These are phyloP conservation scores for Musca vetustissima DNA, from an alignment of 1,140 invertebrate genomes.

Conservation along the genomic window DNA sequence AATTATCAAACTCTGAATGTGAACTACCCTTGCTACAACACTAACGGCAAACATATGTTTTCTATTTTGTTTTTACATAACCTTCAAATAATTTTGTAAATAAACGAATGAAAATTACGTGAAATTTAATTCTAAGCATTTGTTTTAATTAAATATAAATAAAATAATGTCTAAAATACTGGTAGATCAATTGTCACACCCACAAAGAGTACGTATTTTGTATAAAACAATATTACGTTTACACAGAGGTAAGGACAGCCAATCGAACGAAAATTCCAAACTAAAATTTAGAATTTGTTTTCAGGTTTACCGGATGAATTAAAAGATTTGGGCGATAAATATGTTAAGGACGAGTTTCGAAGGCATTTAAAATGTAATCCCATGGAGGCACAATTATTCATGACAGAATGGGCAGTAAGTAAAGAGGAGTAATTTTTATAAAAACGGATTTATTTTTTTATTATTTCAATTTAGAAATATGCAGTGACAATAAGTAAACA, in stretches of 20 bases:
- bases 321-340: constrained; percentile 75
- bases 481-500: constrained; percentile 59
- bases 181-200: constrained; percentile 57
- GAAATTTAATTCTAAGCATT: background rate
- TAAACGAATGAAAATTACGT: constrained; percentile 1
- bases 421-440: background rate
- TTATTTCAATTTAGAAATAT: constrained; percentile 64
- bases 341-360: constrained; percentile 86
- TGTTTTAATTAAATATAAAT: background rate
- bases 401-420: constrained; percentile 86
- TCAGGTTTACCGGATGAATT: constrained; percentile 72
- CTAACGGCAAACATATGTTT: background rate
- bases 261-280: background rate
- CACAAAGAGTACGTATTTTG: constrained; percentile 71
- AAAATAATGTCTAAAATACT: constrained; percentile 41
- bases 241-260: constrained; percentile 63
- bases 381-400: constrained; percentile 73
- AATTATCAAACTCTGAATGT: no score
- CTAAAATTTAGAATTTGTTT: background rate
- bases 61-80: constrained; percentile 3
- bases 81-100: background rate
- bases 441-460: background rate
- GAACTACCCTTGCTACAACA: background rate
- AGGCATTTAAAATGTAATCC: constrained; percentile 77
- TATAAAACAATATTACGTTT: constrained; percentile 87